Evolutionary conservation across 1,140 invertebrate genomes (phyloP), one percentile per base, ranked within the genome.

Genomic region (Scaptomyza pallida): DNA sequence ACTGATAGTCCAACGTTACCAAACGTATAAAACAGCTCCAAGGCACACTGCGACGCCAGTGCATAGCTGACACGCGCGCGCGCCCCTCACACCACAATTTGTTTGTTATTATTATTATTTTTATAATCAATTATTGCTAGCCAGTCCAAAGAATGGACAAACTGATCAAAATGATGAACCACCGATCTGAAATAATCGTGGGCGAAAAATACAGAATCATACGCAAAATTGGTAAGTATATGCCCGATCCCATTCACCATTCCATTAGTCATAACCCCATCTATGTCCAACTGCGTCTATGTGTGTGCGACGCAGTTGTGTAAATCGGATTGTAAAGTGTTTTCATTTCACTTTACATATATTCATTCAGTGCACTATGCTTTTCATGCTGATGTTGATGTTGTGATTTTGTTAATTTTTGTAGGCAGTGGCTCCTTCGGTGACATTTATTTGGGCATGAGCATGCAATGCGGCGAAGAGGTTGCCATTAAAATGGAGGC

Each of bases 381-480:
- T n/a, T n/a, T n/a, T n/a, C n/a, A n/a, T n/a, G n/a, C n/a, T 17
- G 2, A 26, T 16, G 26, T 8, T 30, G 26, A 30, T 21, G 2
- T 55, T 23, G 13, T 23, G 8, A 3, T 12, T 55, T 43, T 15
- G 48, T 5, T 13, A 8, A 2, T 72, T 12, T 55, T 59, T 44
- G 1, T 43, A 91, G 91, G 91, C 3, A 98, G 97, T 92, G 99
- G 99, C 75, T 99, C 98, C 3, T 99, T 99, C 93, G 99, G 99
- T 91, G 98, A 99, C 93, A 99, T 99, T 91, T 99, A 98, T 92
- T 93, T 99, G 80, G 98, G 97, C 72, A 98, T 99, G 92, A 99
- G 99, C 93, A 95, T 98, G 89, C 94, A 95, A 88, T 98, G 98
- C 95, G 98, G 98, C 92, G 98, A 99, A 95, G 98, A 99, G 94